phyloP scores from a whole-genome alignment of 2,797 vertebrate species.

The Mionectes olivaceus region DNA sequence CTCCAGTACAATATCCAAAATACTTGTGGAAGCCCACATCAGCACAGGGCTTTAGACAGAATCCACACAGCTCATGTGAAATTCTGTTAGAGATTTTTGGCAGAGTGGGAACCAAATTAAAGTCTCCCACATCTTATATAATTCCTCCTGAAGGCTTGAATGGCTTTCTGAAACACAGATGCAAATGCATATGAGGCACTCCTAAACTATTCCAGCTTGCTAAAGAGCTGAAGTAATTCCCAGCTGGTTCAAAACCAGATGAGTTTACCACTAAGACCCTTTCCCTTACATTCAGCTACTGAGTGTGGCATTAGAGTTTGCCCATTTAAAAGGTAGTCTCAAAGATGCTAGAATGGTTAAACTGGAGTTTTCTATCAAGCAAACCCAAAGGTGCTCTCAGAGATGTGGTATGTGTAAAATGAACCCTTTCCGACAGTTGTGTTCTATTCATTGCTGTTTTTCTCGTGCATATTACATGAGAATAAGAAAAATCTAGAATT shows the following conservation, averaged over 20 bases:
- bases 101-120: not conserved
- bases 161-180: not conserved
- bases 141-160: not conserved
- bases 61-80: not conserved
- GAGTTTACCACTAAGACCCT: not conserved
- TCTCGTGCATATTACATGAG: not conserved
- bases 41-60: not conserved
- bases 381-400: not conserved
- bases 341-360: not conserved
- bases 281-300: not conserved
- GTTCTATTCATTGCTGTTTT: not conserved
- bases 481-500: constrained; percentile 44
- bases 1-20: not conserved
- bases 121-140: not conserved
- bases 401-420: not conserved
- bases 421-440: not conserved
- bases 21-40: not conserved
- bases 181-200: not conserved
- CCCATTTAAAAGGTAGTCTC: not conserved
- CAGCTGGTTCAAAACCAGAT: not conserved
- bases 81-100: not conserved
- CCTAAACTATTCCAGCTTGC: not conserved
- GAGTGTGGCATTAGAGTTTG: not conserved
- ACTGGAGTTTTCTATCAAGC: constrained; percentile 1
- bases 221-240: not conserved